A percentile compares a stretch with the other conserved stretches of the same genome.
Evolutionary conservation across 2,113 vertebrate genomes (phyloP).

Genomic region (Saguinus imperator): DNA sequence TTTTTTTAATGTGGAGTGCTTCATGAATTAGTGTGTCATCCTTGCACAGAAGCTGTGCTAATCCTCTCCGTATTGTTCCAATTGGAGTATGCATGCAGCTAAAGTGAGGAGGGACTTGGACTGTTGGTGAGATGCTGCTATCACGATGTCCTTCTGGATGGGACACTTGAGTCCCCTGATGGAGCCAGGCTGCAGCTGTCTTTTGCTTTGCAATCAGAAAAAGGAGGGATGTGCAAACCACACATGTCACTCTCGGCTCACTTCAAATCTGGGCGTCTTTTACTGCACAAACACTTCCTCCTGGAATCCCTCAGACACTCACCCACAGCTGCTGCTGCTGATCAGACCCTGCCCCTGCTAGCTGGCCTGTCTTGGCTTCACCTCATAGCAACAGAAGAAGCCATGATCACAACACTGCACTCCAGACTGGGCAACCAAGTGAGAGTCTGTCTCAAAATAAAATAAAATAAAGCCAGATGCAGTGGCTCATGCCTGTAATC

Average conservation of each 20-base stretch:
- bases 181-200: background rate
- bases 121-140: background rate
- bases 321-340: background rate
- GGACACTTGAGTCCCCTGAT: too few relatives aligned
- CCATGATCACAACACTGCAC: too few relatives aligned
- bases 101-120: background rate
- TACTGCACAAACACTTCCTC: background rate
- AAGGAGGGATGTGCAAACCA: background rate
- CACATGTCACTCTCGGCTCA: rapidly evolving
- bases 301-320: background rate
- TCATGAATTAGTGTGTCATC: too few relatives aligned
- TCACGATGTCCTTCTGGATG: background rate
- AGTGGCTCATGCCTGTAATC: too few relatives aligned
- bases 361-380: background rate
- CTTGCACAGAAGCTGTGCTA: too few relatives aligned
- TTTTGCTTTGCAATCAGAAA: background rate
- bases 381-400: background rate
- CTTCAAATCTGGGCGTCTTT: background rate
- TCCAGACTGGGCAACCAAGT: too few relatives aligned
- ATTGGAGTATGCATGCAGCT: too few relatives aligned
- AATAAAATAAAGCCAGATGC: too few relatives aligned
- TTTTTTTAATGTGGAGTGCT: too few relatives aligned
- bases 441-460: too few relatives aligned
- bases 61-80: too few relatives aligned
- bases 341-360: too few relatives aligned